These are phyloP conservation scores for Calonectris borealis DNA, from an alignment of 2,113 vertebrate genomes.

Conservation along the genomic window DNA sequence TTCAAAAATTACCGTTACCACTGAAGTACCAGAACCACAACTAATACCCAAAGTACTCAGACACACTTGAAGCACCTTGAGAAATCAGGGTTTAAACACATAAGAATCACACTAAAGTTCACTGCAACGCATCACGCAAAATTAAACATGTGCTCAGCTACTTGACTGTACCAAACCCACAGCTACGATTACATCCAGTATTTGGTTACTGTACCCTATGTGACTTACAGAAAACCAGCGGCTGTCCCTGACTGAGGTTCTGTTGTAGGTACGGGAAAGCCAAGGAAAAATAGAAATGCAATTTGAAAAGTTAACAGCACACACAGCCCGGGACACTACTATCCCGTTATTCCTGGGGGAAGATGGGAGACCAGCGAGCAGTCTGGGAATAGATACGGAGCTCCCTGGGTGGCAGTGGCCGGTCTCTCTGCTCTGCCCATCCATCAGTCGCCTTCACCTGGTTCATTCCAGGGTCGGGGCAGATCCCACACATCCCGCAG, in stretches of 20 bases:
- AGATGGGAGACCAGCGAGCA: accelerated
- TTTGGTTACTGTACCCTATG: accelerated
- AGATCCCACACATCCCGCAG: background rate
- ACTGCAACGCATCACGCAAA: accelerated
- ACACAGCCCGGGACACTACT: background rate
- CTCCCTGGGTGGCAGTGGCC: background rate
- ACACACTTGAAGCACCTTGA: background rate
- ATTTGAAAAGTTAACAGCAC: background rate
- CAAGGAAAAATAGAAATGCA: background rate
- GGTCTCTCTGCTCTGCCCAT: background rate
- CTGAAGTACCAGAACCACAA: background rate
- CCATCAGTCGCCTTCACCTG: accelerated
- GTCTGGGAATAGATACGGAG: accelerated
- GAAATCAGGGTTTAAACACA: background rate
- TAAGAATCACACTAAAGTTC: background rate
- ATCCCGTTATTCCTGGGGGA: accelerated
- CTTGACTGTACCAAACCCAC: background rate
- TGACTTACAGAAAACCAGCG: accelerated
- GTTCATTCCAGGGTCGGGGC: too few species aligned
- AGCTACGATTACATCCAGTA: accelerated
- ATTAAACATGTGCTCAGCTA: accelerated
- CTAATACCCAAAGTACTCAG: too few species aligned
- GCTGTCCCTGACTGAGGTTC: background rate
- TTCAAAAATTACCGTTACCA: accelerated
- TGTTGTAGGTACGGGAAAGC: background rate